Evolutionary conservation across 2,888 invertebrate species (phyloP), one percentile per base, ranked within the genome.

Genomic region (Mythimna albipuncta): DNA sequence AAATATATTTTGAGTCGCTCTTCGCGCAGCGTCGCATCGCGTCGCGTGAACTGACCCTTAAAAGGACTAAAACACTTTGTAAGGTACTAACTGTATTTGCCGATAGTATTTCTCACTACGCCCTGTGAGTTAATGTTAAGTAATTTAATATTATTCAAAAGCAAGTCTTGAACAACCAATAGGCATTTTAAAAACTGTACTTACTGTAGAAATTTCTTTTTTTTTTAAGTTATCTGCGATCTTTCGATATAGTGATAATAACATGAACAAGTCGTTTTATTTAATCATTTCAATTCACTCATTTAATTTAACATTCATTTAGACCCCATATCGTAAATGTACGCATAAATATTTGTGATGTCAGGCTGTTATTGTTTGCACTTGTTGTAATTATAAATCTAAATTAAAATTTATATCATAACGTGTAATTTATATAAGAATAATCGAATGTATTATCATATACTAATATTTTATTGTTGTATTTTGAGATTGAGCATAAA

Each of bases 401-500:
- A 69, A 75, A 76, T 65, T 63, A 61, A 63, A 9, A 75, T 75
- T 69, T 66, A 61, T 69, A 69, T 79, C 55, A 47, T 70, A 73
- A 66, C n/a, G 52, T 63, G 57, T 71, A 72, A 64, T 50, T 61
- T 71, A 70, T 69, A 57, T 67, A 65, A 44, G 32, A 67, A 64
- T 83, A 79, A 67, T 80, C 61, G 69, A 80, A 67, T 64, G 13
- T 76, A 71, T 69, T 71, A 71, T 85, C 75, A 59, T 78, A 59
- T 79, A 84, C 73, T 81, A 77, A 69, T 66, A 82, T 76, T 75
- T 84, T 82, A 87, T 80, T 88, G 86, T 87, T 89, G 86, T 88
- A 89, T 88, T 89, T 89, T 88, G 69, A 77, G 76, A 88, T 71
- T 69, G 87, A 81, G 89, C 91, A 92, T 90, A 78, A 80, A 83